Percentiles rank a stretch among this genome's conserved stretches.
Evolutionary conservation across 1,140 invertebrate species (phyloP).

Genomic region (Brachionus asplanchnoidis): DNA sequence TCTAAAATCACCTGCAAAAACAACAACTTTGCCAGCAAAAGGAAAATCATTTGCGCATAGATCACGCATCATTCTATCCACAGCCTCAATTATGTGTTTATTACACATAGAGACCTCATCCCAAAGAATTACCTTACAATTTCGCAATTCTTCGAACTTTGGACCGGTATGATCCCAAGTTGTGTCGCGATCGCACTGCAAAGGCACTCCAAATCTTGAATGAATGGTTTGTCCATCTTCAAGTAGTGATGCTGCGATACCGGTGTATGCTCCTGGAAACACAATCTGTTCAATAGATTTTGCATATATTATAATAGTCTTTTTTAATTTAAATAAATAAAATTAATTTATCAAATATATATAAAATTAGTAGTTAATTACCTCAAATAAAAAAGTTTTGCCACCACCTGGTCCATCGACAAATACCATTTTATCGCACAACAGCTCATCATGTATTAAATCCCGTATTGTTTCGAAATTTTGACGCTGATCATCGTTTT

Average conservation of each 20-base stretch:
- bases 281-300: background rate
- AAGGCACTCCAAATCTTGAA: conserved; percentile 43
- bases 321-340: conserved; percentile 42
- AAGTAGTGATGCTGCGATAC: conserved; percentile 48
- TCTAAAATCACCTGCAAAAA: conserved; percentile 49
- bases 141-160: conserved; percentile 38
- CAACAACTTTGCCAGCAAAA: conserved; percentile 47
- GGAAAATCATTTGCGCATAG: conserved; percentile 35
- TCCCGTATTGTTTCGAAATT: background rate
- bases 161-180: background rate
- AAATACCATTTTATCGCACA: conserved; percentile 43
- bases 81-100: conserved; percentile 43
- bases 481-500: background rate
- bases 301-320: background rate
- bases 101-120: conserved; percentile 47
- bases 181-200: background rate
- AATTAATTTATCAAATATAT: conserved; percentile 11
- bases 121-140: conserved; percentile 45
- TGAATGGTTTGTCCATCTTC: conserved; percentile 45
- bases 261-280: conserved; percentile 44
- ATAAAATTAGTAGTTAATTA: conserved; percentile 37
- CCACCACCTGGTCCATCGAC: conserved; percentile 49
- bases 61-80: conserved; percentile 45
- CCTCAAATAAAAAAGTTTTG: conserved; percentile 53
- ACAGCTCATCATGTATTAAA: background rate